Evolutionary conservation across 2,113 vertebrate species (phyloP), one percentile per base, ranked within the genome.

Genomic region (Deroptyus accipitrinus): DNA sequence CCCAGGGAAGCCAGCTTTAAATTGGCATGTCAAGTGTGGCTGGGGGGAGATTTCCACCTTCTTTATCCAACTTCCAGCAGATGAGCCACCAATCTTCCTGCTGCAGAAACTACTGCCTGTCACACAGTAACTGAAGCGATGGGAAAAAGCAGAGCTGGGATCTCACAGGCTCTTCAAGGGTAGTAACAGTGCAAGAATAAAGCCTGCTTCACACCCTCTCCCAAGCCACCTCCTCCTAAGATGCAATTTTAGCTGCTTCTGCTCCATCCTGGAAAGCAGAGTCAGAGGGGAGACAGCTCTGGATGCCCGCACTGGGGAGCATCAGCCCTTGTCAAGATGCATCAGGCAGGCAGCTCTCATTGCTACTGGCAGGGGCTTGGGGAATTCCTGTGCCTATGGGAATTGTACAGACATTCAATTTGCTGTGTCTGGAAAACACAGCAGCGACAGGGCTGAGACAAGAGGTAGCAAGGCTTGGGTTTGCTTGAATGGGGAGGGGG

Each of bases 351-450:
- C 72, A n/a, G 86, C 37, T 79, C 88, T 90, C 63, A 62, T 70
- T 73, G 57, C 83, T 48, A 9, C 1, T 69, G 88, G 83, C 92
- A 94, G 88, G 54, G 42, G 72, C 88, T 63, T 42, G 54, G 94
- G 95, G 95, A 95, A 96, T 93, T 95, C 86, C 88, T 73, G 75
- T 27, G 81, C 88, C 83, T 76, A 13, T 2, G 31, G 85, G 94
- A 87, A 88, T 25, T 15, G 68, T 59, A 57, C 49, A 63, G 44
- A 87, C 55, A 7, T 54, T 66, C 63, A 48, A 31, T 39, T 54
- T 93, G 83, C 81, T 10, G 22, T 7, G 44, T 84, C 37, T 10
- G 49, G 41, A 80, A 72, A 33, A 41, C 54, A 39, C 17, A n/a
- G 73, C 11, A 72, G 73, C 22, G 2, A 84, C 39, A 66, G 76